phyloP scores from a whole-genome alignment of 37 sponge, comb jelly and placozoan genomes.

The Crambe crambe region DNA sequence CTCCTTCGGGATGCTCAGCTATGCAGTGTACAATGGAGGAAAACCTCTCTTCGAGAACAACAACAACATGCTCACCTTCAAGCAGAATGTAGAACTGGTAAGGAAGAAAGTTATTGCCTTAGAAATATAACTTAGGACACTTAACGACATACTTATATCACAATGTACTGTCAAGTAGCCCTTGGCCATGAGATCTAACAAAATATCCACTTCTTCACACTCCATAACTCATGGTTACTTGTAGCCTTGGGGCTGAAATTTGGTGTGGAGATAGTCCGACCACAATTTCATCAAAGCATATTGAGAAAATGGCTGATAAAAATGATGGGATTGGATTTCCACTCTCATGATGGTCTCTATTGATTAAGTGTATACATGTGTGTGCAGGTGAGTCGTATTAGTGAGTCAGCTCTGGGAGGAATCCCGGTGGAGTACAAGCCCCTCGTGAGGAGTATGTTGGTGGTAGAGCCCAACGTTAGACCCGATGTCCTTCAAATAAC shows the following conservation, averaged over 20 bases:
- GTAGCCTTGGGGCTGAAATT: too few species aligned
- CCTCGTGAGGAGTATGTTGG: constrained; percentile 44
- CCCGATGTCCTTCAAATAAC: constrained; percentile 61
- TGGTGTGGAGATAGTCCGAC: too few species aligned
- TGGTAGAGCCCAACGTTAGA: constrained; percentile 71
- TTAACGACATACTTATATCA: not conserved
- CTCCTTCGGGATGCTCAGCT: constrained; percentile 75
- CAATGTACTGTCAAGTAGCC: not conserved
- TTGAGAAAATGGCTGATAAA: too few species aligned
- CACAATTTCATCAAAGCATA: too few species aligned
- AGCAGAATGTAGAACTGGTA: constrained; percentile 72
- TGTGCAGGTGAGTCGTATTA: constrained; percentile 81
- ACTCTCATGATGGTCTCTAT: too few species aligned
- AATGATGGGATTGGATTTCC: too few species aligned
- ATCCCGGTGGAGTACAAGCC: constrained; percentile 57
- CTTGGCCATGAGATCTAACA: too few species aligned
- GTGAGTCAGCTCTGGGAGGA: constrained; percentile 39
- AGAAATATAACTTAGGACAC: not conserved
- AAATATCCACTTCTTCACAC: too few species aligned
- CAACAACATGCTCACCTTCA: constrained; percentile 70
- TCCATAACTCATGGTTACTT: too few species aligned
- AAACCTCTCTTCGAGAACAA: constrained; percentile 53
- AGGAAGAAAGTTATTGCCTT: constrained; percentile 8
- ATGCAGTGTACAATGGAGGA: constrained; percentile 72
- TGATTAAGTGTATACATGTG: too few species aligned